Evolutionary conservation across 2,888 invertebrate genomes (phyloP), one percentile per base, ranked within the genome.

Genomic region (Nymphalis polychloros): DNA sequence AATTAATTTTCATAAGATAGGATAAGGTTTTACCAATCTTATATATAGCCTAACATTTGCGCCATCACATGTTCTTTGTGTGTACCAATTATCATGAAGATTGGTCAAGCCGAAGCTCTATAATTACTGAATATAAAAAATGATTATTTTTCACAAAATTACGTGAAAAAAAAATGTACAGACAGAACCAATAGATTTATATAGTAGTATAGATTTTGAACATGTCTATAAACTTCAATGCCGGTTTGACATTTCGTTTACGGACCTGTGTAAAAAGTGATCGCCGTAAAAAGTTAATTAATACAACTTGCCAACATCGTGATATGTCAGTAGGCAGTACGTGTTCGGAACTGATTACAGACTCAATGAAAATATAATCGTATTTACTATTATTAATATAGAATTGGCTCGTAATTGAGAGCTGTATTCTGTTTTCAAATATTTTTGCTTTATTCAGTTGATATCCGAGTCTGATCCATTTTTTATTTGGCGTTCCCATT

Each of bases 271-370:
- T 69, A 67, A 69, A 64, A 64, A 66, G 19, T 55, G 27, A 62
- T 13, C 63, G 61, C 64, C 67, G 63, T 67, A 70, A 73, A 71
- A 67, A 69, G 20, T 61, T 63, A 72, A 73, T 72, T 70, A 74
- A 64, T 63, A 67, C 27, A 63, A 31, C 63, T 69, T 66, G 70
- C 27, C 49, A 66, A 72, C 78, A 63, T 78, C 81, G 83, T 82
- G 81, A 83, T 80, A 81, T 80, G 82, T 67, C 83, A 78, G 60
- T 50, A 68, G 57, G 65, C 81, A 77, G 59, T 49, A 68, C 41
- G 53, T 53, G 49, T 59, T 31, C 55, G 27, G 23, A 64, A 67
- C 61, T 69, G 55, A 68, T 70, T 66, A 35, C n/a, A 46, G 50
- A 64, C 53, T 35, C 62, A 64, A 64, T 57, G 53, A 47, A 63